Evolutionary conservation across 2,113 vertebrate species (phyloP).

Genomic region (Ranitomeya variabilis): DNA sequence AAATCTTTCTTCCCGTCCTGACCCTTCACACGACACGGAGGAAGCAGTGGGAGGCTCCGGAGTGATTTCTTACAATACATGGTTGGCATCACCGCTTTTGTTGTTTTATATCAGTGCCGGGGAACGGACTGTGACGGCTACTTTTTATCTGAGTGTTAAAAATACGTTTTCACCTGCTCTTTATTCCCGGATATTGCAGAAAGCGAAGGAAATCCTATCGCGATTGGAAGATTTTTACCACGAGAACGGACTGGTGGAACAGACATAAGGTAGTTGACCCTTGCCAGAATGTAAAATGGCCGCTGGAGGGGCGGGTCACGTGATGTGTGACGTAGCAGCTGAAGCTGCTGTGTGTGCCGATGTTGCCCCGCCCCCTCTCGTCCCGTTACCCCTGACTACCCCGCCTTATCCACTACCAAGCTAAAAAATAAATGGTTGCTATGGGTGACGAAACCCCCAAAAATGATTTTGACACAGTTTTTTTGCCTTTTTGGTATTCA

Average conservation of each 20-base stretch:
- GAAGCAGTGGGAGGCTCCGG: too few species aligned
- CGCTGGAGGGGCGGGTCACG: not conserved
- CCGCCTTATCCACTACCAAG: not conserved
- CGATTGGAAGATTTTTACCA: not conserved
- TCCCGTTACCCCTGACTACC: not conserved
- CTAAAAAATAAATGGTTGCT: not conserved
- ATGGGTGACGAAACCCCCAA: not conserved
- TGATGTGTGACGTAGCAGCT: not conserved
- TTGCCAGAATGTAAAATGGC: constrained; percentile 32
- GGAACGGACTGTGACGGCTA: not conserved
- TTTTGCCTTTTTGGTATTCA: too few species aligned
- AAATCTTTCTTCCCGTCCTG: not conserved
- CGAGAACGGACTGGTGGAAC: not conserved
- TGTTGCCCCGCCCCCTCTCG: not conserved
- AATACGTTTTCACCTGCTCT: not conserved
- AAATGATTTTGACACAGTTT: too few species aligned
- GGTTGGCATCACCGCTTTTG: not conserved
- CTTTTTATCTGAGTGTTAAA: not conserved
- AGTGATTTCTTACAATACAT: not conserved
- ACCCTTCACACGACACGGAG: not conserved
- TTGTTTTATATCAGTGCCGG: not conserved
- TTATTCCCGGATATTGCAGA: not conserved
- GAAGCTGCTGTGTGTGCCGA: not conserved
- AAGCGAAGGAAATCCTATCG: not conserved
- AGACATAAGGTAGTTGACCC: not conserved